A percentile compares a stretch with the other conserved stretches of the same genome.
These are phyloP conservation scores for Phataginus tricuspis DNA, from an alignment of 2,797 vertebrate species.

Conservation along the genomic window DNA sequence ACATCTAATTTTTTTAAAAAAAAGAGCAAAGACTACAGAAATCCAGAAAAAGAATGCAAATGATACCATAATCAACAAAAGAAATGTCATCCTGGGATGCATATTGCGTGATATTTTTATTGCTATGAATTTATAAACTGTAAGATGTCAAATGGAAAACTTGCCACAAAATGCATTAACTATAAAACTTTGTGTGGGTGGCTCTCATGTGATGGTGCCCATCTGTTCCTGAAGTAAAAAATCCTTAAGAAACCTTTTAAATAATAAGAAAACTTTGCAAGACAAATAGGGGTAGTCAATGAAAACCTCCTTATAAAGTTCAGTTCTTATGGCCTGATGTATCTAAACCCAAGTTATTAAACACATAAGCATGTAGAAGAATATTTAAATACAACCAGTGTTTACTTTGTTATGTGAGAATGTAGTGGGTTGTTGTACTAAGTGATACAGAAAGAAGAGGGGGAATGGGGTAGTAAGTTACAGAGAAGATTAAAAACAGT, in stretches of 20 bases:
- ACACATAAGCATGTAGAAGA: neutral
- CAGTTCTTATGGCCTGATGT: neutral
- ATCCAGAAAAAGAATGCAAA: neutral
- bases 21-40: neutral
- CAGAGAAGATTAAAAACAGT: neutral
- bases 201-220: neutral
- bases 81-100: neutral
- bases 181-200: neutral
- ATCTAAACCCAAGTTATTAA: neutral
- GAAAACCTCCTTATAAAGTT: neutral
- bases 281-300: neutral
- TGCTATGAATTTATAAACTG: neutral
- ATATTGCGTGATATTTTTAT: neutral
- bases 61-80: neutral
- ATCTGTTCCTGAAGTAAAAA: slow-evolving; percentile 9
- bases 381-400: neutral
- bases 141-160: slow-evolving; percentile 17
- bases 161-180: slow-evolving; percentile 4
- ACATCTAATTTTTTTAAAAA: neutral
- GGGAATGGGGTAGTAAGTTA: neutral
- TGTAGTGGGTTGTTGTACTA: neutral
- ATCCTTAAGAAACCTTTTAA: neutral
- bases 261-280: slow-evolving; percentile 9
- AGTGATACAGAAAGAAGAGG: neutral
- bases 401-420: neutral